phyloP scores from a whole-genome alignment of 1,140 invertebrate genomes.

The Zophobas morio region DNA sequence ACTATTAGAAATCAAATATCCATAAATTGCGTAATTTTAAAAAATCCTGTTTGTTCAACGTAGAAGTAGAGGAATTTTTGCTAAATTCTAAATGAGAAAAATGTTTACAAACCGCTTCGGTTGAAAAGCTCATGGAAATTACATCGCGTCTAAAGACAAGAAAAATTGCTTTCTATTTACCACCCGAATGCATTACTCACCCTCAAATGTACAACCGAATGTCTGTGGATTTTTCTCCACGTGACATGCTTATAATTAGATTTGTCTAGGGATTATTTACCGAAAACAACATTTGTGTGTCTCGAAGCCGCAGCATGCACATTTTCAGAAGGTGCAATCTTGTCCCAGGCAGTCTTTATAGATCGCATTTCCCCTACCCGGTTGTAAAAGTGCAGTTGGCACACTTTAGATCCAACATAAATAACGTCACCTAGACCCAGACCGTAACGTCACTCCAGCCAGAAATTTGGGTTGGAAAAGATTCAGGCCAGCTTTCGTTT shows the following conservation, averaged over 20 bases:
- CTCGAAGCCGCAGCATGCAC: neutral
- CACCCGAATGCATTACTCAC: neutral
- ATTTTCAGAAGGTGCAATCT: constrained; percentile 21
- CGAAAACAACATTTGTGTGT: no score
- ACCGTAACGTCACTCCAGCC: constrained; percentile 7
- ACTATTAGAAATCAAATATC: no score
- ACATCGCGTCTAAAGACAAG: constrained; percentile 11
- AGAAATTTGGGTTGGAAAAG: constrained; percentile 9
- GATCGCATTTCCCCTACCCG: constrained; percentile 23
- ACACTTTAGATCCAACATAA: constrained; percentile 26
- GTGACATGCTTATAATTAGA: constrained; percentile 16
- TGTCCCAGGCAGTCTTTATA: constrained; percentile 18
- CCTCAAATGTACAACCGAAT: neutral
- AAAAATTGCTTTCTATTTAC: constrained; percentile 26
- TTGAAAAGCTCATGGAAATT: constrained; percentile 11
- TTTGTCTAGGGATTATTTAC: neutral
- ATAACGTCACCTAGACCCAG: constrained; percentile 33
- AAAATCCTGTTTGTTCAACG: no score
- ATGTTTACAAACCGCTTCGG: no score
- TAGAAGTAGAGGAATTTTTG: no score
- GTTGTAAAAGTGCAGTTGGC: constrained; percentile 32
- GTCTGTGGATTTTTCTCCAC: neutral
- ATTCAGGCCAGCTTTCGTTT: neutral
- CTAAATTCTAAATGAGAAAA: no score
- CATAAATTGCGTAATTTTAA: no score